Conservation (phyloP, 2,797 vertebrate species). For the Allobates femoralis region DNA sequence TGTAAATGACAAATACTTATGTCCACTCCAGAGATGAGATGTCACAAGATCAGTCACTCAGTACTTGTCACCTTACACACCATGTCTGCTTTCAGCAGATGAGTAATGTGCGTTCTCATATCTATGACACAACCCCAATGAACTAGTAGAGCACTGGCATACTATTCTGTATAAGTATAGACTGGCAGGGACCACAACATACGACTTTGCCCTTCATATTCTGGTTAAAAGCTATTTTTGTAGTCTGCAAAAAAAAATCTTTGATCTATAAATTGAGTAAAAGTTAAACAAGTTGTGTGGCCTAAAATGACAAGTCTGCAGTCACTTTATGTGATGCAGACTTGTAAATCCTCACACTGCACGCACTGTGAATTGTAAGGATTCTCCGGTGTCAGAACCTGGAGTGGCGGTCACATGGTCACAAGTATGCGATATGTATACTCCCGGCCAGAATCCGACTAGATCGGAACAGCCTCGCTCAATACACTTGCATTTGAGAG, state of each 20-base stretch:
- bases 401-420: too few species aligned
- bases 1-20: conserved; percentile 11
- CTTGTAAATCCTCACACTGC: too few species aligned
- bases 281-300: not conserved
- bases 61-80: conserved; percentile 9
- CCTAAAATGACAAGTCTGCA: too few species aligned
- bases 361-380: too few species aligned
- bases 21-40: not conserved
- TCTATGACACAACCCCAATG: conserved; percentile 16
- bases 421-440: too few species aligned
- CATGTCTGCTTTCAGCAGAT: not conserved
- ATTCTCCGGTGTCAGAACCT: too few species aligned
- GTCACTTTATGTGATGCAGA: too few species aligned
- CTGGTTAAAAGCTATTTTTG: not conserved
- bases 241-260: not conserved
- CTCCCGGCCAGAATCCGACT: too few species aligned
- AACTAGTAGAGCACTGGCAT: not conserved
- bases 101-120: not conserved
- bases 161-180: conserved; percentile 5
- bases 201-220: not conserved
- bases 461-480: too few species aligned
- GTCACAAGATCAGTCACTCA: conserved; percentile 34
- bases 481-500: too few species aligned
- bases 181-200: not conserved
- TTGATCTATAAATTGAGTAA: not conserved